Evolutionary conservation across 1,140 invertebrate genomes (phyloP), one percentile per base, ranked within the genome.

Genomic region (Leguminivora glycinivorella): DNA sequence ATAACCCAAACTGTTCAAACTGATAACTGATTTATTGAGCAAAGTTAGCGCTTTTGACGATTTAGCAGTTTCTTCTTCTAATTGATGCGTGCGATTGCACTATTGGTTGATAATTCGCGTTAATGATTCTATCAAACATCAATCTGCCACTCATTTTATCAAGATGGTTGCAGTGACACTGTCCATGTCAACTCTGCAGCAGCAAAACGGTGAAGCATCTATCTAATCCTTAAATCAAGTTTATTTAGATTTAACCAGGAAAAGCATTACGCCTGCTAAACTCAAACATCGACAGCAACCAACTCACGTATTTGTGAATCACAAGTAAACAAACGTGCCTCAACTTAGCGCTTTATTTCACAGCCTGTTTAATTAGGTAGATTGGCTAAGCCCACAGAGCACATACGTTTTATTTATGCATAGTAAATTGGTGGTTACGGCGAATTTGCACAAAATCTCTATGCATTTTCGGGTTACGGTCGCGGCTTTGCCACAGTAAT

Each of bases 371-470:
- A 67, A 67, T 72, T 75, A 75, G 70, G 72, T 70, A 72, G 70
- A 72, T 72, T 70, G 69, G 71, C 66, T 56, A 29, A 25, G 56
- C 26, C 47, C 34, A 70, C 43, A 69, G 29, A 58, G 70, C 68
- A 66, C 25, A 75, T 29, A 58, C 52, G 29, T 72, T 75, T 75
- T 75, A 70, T 72, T 72, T 75, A 75, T 70, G 63, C 66, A 69
- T 68, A 43, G 70, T 66, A 69, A 68, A 70, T 56, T 56, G 63
- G 63, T 34, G 31, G 63, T 40, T 67, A 67, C 17, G 7, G 63
- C 26, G 63, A 67, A 67, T 68, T 26, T 52, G 67, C 67, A 52
- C 67, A 56, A 68, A 56, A 56, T 68, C 67, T 68, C 34, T 10
- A 68, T 68, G 67, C 67, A 68, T 68, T 68, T 68, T 47, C 43